Evolutionary conservation across 2,888 invertebrate genomes (phyloP).

Genomic region (Tinea pellionella): DNA sequence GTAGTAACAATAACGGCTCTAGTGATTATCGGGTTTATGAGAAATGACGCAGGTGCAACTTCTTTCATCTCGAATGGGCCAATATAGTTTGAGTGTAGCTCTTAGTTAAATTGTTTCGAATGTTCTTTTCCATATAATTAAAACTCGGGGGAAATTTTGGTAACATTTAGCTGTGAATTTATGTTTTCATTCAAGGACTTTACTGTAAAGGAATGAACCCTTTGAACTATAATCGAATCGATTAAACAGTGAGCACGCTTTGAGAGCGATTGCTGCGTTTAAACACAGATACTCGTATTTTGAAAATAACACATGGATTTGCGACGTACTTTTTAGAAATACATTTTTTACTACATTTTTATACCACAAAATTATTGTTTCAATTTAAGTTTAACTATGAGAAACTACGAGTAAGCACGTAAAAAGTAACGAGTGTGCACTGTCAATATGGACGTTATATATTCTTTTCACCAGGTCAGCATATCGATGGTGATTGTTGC

Average conservation of each 20-base stretch:
- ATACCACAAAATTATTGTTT: too few species aligned
- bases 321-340: too few species aligned
- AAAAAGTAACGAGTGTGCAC: too few species aligned
- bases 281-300: not conserved
- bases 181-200: not conserved
- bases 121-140: not conserved
- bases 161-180: not conserved
- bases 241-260: conserved; percentile 1
- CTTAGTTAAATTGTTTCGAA: not conserved
- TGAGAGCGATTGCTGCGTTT: not conserved
- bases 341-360: too few species aligned
- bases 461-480: too few species aligned
- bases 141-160: not conserved
- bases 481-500: too few species aligned
- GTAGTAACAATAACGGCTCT: not conserved
- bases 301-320: too few species aligned
- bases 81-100: not conserved
- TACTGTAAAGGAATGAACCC: not conserved
- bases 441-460: too few species aligned
- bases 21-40: conserved; percentile 3
- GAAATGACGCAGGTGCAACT: not conserved
- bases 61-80: not conserved
- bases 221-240: conserved; percentile 2
- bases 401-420: too few species aligned
- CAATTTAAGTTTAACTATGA: too few species aligned